Conservation (phyloP, 2,797 vertebrate species). For the Anabacerthia variegaticeps region DNA sequence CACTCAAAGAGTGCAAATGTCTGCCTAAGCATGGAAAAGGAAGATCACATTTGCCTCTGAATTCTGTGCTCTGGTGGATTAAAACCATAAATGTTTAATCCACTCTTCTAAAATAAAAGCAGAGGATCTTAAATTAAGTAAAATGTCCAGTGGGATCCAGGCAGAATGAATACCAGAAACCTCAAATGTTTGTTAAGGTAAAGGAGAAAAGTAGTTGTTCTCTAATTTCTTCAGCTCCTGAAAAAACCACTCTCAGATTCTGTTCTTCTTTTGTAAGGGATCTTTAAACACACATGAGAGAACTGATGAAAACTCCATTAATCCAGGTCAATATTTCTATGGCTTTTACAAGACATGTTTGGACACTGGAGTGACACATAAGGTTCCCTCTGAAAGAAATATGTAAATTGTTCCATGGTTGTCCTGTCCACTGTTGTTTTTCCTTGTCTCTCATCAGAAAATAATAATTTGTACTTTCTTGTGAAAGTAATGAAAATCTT, state of each 20-base stretch:
- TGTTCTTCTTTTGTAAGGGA: not conserved
- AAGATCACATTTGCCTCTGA: constrained; percentile 26
- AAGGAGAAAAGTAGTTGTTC: not conserved
- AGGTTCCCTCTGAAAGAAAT: not conserved
- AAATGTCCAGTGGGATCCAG: not conserved
- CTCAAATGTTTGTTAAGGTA: not conserved
- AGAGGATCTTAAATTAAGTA: not conserved
- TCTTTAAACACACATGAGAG: not conserved
- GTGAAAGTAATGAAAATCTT: not conserved
- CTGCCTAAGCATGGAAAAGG: not conserved
- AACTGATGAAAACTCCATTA: not conserved
- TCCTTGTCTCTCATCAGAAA: not conserved
- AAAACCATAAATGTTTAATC: constrained; percentile 10
- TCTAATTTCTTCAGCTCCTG: not conserved
- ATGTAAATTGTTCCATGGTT: not conserved
- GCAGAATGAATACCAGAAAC: not conserved
- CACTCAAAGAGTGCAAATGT: constrained; percentile 20
- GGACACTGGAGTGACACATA: not conserved
- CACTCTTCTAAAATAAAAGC: not conserved
- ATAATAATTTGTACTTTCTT: not conserved
- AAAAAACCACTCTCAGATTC: not conserved
- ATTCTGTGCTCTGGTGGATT: not conserved
- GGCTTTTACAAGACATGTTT: not conserved
- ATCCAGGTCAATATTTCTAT: not conserved
- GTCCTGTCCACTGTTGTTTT: not conserved